Evolutionary conservation across 1,140 invertebrate genomes (phyloP).

Genomic region (Formica selysi): DNA sequence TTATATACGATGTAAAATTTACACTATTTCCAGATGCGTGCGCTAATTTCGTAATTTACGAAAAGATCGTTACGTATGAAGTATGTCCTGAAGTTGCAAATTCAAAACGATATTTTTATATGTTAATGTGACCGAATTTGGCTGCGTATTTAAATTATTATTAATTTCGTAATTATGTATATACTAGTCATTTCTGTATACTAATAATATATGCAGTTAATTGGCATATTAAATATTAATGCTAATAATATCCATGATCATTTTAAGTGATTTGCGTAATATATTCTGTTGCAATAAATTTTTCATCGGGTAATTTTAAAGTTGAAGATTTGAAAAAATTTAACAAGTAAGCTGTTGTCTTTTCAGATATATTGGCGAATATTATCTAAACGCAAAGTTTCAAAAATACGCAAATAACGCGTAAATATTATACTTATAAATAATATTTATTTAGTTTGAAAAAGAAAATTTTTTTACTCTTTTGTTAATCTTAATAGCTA

Average conservation of each 20-base stretch:
- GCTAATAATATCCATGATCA: background rate
- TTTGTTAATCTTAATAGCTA: background rate
- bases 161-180: constrained; percentile 55
- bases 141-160: constrained; percentile 21
- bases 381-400: background rate
- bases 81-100: background rate
- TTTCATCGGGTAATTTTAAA: background rate
- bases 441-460: constrained; percentile 5
- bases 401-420: background rate
- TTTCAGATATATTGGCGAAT: background rate
- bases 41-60: background rate
- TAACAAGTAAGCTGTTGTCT: background rate
- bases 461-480: background rate
- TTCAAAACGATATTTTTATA: constrained; percentile 13
- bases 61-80: background rate
- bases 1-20: background rate
- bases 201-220: constrained; percentile 37
- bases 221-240: constrained; percentile 45
- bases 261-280: constrained; percentile 49
- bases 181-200: constrained; percentile 45
- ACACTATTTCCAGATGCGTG: background rate
- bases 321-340: background rate
- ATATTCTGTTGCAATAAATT: background rate
- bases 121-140: constrained; percentile 45
- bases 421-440: background rate